Evolutionary conservation across 2,113 vertebrate genomes (phyloP).

Genomic region (Triplophysa rosa): DNA sequence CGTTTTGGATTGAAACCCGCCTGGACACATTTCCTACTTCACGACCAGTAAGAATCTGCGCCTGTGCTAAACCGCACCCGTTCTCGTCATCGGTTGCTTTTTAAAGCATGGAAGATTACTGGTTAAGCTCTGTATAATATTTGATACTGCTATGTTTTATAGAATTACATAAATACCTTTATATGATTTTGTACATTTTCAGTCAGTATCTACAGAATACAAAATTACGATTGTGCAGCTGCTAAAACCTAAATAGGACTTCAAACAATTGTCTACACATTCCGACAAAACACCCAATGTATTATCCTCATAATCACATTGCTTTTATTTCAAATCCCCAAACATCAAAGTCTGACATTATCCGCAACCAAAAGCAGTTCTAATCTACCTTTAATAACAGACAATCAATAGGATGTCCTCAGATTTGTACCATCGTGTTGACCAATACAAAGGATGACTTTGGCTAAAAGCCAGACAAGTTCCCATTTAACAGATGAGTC

Average conservation of each 20-base stretch:
- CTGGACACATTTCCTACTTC: not conserved
- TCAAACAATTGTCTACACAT: not conserved
- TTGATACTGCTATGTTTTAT: not conserved
- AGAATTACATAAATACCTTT: not conserved
- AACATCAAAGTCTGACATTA: not conserved
- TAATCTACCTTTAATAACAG: not conserved
- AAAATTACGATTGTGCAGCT: not conserved
- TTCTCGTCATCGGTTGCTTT: conserved; percentile 63
- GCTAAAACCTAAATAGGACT: not conserved
- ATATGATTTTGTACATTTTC: not conserved
- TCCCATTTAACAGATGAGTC: conserved; percentile 71
- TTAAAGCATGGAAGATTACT: conserved; percentile 63
- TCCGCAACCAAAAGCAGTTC: not conserved
- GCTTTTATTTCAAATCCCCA: not conserved
- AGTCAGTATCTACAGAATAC: not conserved
- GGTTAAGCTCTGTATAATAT: conserved; percentile 64
- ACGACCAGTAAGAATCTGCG: not conserved
- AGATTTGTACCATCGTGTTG: conserved; percentile 10
- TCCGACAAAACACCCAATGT: not conserved
- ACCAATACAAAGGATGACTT: conserved; percentile 48
- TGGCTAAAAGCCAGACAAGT: conserved; percentile 64
- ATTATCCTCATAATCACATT: not conserved
- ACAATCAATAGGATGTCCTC: not conserved
- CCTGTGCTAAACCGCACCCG: conserved; percentile 35
- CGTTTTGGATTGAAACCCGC: not conserved